Percentiles rank a stretch among this genome's conserved stretches.
Evolutionary conservation across 2,888 invertebrate genomes (phyloP).

Genomic region (Beris chalybata): DNA sequence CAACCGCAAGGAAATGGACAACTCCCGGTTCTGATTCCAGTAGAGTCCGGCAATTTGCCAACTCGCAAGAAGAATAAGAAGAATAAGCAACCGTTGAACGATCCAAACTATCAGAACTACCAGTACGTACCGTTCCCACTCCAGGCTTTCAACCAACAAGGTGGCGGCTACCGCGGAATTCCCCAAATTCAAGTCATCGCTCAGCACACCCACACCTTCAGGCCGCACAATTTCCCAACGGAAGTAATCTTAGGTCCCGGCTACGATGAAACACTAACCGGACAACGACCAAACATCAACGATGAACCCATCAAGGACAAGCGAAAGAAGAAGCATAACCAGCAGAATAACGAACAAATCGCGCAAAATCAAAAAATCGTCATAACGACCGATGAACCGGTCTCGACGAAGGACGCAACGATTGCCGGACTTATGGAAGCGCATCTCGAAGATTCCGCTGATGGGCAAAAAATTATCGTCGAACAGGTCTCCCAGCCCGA

Average conservation of each 20-base stretch:
- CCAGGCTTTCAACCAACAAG: constrained; percentile 1
- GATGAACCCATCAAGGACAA: neutral
- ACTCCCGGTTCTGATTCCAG: constrained; percentile 33
- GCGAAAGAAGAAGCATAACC: neutral
- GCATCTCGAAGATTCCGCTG: constrained; percentile 6
- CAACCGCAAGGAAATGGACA: constrained; percentile 30
- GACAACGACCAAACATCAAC: neutral
- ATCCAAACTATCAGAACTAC: constrained; percentile 25
- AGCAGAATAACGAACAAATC: neutral
- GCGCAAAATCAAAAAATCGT: constrained; percentile 13
- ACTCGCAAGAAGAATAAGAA: constrained; percentile 12
- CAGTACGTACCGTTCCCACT: constrained; percentile 33
- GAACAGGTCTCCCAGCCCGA: constrained; percentile 15
- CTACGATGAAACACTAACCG: neutral
- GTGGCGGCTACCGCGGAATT: constrained; percentile 12
- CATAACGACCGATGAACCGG: neutral
- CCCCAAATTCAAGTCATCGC: constrained; percentile 36
- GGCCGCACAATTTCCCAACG: constrained; percentile 8
- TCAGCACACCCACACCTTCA: constrained; percentile 36
- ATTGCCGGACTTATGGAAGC: neutral
- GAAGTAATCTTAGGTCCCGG: neutral
- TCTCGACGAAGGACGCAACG: constrained; percentile 1
- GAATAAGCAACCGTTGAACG: constrained; percentile 18
- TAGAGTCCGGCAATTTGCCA: neutral
- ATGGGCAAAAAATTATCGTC: constrained; percentile 11